phyloP scores from a whole-genome alignment of 2,113 vertebrate species.

The Rallus limicola region DNA sequence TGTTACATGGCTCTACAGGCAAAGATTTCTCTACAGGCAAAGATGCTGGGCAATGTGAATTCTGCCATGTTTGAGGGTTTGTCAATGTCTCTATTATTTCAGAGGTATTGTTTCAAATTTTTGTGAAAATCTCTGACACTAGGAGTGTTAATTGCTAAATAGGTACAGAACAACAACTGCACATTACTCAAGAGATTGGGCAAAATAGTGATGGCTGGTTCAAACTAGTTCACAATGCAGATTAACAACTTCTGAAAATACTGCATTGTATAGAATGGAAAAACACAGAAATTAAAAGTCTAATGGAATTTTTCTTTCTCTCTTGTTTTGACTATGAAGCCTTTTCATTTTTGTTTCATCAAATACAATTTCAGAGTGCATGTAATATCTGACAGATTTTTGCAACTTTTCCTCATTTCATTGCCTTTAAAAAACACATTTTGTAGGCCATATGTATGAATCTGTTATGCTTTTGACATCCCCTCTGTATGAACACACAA shows the following conservation, averaged over 20 bases:
- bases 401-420: neutral
- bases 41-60: neutral
- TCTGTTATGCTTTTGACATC: neutral
- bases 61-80: neutral
- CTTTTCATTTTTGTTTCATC: neutral
- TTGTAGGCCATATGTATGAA: neutral
- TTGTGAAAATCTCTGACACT: neutral
- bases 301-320: neutral
- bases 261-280: neutral
- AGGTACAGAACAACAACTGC: neutral
- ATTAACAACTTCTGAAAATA: neutral
- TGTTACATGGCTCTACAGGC: neutral
- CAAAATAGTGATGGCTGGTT: neutral
- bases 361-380: neutral
- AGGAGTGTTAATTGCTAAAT: neutral
- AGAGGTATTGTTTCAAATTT: neutral
- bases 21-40: neutral
- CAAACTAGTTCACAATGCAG: neutral
- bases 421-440: neutral
- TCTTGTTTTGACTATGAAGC: neutral
- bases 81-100: neutral
- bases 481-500: neutral
- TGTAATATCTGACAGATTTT: neutral
- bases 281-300: neutral
- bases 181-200: neutral